Evolutionary conservation across 2,888 invertebrate species (phyloP).

Genomic region (Limnephilus auricula): DNA sequence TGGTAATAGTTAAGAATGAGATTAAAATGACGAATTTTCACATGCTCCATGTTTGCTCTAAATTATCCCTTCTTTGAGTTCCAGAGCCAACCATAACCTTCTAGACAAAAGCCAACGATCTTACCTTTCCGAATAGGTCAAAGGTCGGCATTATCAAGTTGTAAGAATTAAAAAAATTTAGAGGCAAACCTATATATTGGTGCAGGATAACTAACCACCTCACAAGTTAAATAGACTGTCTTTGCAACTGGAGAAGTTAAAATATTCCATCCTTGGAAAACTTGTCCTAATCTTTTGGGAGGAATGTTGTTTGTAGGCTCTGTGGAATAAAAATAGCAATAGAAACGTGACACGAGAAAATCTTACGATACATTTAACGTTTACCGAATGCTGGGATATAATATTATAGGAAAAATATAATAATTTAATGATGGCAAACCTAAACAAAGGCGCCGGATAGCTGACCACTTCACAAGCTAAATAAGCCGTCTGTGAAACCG

Average conservation of each 20-base stretch:
- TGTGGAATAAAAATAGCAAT: conserved; percentile 66
- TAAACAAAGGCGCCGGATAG: conserved; percentile 83
- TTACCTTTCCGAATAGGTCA: background rate
- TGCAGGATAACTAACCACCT: conserved; percentile 83
- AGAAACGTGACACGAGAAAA: background rate
- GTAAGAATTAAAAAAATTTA: background rate
- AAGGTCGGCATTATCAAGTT: background rate
- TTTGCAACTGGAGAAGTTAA: conserved; percentile 75
- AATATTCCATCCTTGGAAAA: conserved; percentile 82
- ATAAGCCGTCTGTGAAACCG: conserved; percentile 76
- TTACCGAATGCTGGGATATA: conserved; percentile 56
- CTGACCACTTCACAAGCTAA: conserved; percentile 84
- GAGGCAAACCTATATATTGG: conserved; percentile 83
- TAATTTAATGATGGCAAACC: conserved; percentile 76
- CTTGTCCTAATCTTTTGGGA: conserved; percentile 78
- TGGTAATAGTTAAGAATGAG: background rate
- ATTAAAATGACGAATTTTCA: background rate
- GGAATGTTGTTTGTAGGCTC: conserved; percentile 81
- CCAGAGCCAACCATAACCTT: background rate
- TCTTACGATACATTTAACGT: background rate
- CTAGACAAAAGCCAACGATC: background rate
- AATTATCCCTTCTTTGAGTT: background rate
- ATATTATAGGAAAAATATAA: background rate
- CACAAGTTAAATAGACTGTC: conserved; percentile 81
- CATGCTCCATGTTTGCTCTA: background rate